Percentiles rank a stretch among this genome's conserved stretches.
phyloP scores from a whole-genome alignment of 2,888 invertebrate species.

The Phortica magna region DNA sequence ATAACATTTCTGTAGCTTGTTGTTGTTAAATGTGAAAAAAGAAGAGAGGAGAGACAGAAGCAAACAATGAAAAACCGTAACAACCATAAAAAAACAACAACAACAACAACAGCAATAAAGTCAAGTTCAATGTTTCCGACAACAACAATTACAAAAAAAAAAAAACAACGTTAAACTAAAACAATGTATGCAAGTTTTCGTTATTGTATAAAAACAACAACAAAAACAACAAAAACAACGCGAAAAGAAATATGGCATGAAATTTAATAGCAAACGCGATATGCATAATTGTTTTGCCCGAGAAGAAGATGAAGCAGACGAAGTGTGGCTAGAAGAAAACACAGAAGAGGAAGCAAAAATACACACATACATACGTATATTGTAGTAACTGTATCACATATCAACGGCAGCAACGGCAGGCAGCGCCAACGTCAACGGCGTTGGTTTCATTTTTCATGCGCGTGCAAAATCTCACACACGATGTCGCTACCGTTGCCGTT shows the following conservation, averaged over 20 bases:
- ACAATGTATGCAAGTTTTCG: neutral
- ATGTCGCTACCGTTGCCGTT: too few relatives aligned
- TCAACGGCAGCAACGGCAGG: too few relatives aligned
- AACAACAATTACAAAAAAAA: constrained; percentile 41
- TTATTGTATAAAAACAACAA: constrained; percentile 32
- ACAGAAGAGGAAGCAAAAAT: constrained; percentile 1
- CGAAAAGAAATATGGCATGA: constrained; percentile 46
- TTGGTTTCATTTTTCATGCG: constrained; percentile 7
- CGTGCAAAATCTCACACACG: neutral
- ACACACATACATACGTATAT: neutral
- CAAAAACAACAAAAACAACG: constrained; percentile 26
- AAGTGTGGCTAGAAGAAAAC: neutral
- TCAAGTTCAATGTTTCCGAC: constrained; percentile 68
- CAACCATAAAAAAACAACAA: constrained; percentile 29
- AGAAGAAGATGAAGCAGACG: neutral
- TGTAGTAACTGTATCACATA: too few relatives aligned
- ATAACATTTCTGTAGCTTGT: neutral
- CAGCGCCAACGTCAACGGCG: too few relatives aligned
- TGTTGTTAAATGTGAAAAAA: neutral
- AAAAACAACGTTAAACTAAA: constrained; percentile 17
- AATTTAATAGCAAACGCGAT: constrained; percentile 62
- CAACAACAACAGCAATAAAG: constrained; percentile 33
- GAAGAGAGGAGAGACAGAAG: neutral
- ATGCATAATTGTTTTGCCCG: constrained; percentile 32
- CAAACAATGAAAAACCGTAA: constrained; percentile 51